These are phyloP conservation scores for Zapornia atra DNA, from an alignment of 2,113 vertebrate genomes.

Conservation along the genomic window DNA sequence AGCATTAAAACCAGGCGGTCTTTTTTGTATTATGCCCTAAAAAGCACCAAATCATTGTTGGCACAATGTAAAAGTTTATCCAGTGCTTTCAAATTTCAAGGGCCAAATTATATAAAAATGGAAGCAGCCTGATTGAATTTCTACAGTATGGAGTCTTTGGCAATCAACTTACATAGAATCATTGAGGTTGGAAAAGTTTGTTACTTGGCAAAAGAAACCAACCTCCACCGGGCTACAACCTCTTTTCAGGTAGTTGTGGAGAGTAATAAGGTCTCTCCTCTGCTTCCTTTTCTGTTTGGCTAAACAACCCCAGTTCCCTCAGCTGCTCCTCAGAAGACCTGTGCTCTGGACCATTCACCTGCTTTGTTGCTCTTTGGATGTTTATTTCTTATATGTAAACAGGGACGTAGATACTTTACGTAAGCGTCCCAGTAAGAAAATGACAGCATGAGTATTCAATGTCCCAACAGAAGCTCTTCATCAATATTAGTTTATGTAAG, in stretches of 20 bases:
- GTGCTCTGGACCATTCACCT: no score
- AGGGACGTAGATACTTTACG: not conserved
- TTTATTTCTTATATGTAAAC: not conserved
- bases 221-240: no score
- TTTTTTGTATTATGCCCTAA: not conserved
- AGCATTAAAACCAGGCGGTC: fast-evolving
- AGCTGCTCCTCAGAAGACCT: no score
- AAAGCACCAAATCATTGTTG: not conserved
- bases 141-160: not conserved
- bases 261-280: no score
- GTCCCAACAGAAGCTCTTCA: not conserved
- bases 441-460: not conserved
- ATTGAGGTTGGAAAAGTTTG: no score
- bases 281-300: no score
- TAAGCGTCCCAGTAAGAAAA: not conserved
- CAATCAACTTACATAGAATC: not conserved
- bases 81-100: not conserved
- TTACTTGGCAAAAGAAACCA: no score
- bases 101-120: not conserved
- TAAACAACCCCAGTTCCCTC: no score
- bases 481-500: not conserved
- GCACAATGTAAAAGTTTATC: not conserved
- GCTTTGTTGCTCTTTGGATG: no score
- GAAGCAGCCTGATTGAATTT: not conserved
- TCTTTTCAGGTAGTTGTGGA: no score